Evolutionary conservation across 2,888 invertebrate genomes (phyloP).

Genomic region (Synergus japonicus): DNA sequence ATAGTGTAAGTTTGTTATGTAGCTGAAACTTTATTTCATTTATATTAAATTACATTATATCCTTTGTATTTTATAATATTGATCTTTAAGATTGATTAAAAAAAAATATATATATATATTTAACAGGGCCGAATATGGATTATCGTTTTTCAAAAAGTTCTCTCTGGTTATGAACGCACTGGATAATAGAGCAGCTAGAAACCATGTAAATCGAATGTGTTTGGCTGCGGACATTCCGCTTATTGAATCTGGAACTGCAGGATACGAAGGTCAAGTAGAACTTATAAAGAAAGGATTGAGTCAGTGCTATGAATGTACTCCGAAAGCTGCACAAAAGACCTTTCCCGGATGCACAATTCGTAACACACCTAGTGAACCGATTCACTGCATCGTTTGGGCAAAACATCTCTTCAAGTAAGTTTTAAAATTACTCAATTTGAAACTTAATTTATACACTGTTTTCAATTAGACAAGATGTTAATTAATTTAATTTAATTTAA

Average conservation of each 20-base stretch:
- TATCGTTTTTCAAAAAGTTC: conserved; percentile 94
- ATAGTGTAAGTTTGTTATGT: background rate
- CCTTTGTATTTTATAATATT: background rate
- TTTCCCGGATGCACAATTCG: conserved; percentile 99
- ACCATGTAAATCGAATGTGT: conserved; percentile 99
- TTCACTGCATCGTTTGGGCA: conserved; percentile 99
- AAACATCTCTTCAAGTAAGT: conserved; percentile 98
- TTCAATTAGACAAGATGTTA: background rate
- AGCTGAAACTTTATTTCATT: background rate
- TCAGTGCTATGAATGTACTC: conserved; percentile 98
- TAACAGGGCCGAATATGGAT: conserved; percentile 91
- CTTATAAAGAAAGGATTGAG: conserved; percentile 91
- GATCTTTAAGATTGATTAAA: background rate
- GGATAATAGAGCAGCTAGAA: conserved; percentile 97
- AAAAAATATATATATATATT: conserved; percentile 1
- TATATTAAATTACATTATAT: no score
- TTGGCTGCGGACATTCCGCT: conserved; percentile 95
- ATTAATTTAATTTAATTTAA: background rate
- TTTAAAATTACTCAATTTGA: background rate
- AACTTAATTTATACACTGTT: background rate
- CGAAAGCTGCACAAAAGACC: conserved; percentile 93
- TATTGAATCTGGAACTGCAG: conserved; percentile 98
- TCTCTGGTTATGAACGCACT: conserved; percentile 96
- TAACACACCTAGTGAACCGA: conserved; percentile 99
- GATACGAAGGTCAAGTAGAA: conserved; percentile 97